phyloP scores from a whole-genome alignment of 2,797 vertebrate species.

The Mormyrus proboscirostris region DNA sequence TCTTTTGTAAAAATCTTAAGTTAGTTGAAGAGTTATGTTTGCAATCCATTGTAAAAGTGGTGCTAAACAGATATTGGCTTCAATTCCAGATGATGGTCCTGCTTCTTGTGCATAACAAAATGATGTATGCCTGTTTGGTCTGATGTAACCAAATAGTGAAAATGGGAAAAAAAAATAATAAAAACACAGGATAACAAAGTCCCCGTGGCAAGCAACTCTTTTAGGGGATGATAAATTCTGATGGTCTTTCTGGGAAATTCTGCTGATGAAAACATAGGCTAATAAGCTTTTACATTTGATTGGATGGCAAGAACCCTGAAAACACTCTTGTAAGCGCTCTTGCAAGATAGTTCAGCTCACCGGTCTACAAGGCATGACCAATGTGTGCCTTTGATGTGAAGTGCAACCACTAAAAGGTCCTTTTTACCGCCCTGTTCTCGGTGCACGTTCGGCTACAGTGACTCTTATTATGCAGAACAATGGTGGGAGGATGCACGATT shows the following conservation, averaged over 20 bases:
- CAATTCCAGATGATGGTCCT: background rate
- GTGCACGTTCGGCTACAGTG: background rate
- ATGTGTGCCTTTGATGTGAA: background rate
- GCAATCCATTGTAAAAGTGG: background rate
- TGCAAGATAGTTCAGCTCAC: background rate
- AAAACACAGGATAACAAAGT: background rate
- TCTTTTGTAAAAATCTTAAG: background rate
- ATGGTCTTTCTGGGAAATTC: background rate
- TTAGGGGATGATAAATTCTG: background rate
- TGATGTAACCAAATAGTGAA: background rate
- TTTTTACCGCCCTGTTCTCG: background rate
- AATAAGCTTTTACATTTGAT: background rate
- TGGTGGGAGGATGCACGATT: background rate
- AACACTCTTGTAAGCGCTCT: background rate
- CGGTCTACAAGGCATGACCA: background rate
- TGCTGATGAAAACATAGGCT: background rate
- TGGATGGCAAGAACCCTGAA: background rate
- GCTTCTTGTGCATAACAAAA: background rate
- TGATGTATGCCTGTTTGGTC: background rate
- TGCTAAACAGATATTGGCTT: background rate
- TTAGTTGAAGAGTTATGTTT: background rate
- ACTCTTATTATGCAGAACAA: background rate
- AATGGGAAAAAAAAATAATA: background rate
- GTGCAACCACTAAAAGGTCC: background rate
- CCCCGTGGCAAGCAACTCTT: background rate